phyloP scores from a whole-genome alignment of 2,797 vertebrate species.

The Pelodytes ibericus region DNA sequence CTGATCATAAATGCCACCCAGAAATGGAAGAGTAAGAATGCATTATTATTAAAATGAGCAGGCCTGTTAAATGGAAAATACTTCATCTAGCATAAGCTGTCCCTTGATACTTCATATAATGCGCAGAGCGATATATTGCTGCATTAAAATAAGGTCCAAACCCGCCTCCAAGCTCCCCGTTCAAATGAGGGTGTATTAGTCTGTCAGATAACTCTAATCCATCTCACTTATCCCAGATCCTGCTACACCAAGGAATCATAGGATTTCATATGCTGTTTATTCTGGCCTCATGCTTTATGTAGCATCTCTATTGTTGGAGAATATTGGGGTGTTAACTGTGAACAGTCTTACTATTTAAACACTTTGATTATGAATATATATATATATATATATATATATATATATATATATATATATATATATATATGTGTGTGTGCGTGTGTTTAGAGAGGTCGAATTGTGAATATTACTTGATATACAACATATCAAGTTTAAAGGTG shows the following conservation, averaged over 20 bases:
- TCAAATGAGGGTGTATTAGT: slow-evolving; percentile 45
- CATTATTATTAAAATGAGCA: slow-evolving; percentile 55
- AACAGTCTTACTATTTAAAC: slow-evolving; percentile 11
- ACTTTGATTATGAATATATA: too few species aligned
- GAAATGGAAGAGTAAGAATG: slow-evolving; percentile 30
- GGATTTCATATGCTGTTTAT: slow-evolving; percentile 31
- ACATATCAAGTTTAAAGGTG: too few species aligned
- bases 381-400: too few species aligned
- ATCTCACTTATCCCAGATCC: slow-evolving; percentile 49
- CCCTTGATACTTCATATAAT: slow-evolving; percentile 49
- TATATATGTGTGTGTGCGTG: too few species aligned
- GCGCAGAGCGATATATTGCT: slow-evolving; percentile 29
- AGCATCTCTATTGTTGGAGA: slow-evolving; percentile 25
- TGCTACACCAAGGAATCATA: slow-evolving; percentile 15
- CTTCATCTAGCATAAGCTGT: slow-evolving; percentile 50
- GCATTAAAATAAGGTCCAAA: slow-evolving; percentile 29
- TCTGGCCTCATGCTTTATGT: slow-evolving; percentile 18
- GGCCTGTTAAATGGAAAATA: slow-evolving; percentile 52
- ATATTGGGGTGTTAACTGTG: slow-evolving; percentile 15
- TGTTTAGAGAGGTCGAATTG: too few species aligned
- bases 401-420: too few species aligned
- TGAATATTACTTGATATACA: too few species aligned
- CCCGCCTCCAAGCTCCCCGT: slow-evolving; percentile 30
- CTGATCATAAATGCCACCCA: slow-evolving; percentile 48
- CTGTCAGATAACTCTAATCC: slow-evolving; percentile 44